These are phyloP conservation scores for Donacobius atricapilla DNA, from an alignment of 2,113 vertebrate genomes.

Conservation along the genomic window DNA sequence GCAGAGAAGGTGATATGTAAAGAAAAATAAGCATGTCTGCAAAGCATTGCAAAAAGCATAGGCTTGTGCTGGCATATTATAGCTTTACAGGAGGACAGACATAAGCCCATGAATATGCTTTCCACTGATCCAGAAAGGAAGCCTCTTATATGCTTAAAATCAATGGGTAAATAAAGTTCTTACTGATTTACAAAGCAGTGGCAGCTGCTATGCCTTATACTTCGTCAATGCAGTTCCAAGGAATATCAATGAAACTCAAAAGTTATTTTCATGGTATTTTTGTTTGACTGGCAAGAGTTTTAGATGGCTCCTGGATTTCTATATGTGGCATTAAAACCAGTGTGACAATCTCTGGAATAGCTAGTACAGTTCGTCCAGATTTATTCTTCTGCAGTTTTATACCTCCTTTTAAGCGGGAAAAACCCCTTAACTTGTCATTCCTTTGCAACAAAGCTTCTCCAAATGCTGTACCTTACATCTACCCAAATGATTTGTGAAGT, in stretches of 20 bases:
- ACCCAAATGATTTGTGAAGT: background rate
- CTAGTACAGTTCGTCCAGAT: background rate
- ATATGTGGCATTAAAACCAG: background rate
- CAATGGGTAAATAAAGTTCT: background rate
- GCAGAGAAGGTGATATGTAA: accelerated
- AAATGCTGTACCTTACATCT: background rate
- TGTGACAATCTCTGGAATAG: background rate
- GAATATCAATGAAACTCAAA: background rate
- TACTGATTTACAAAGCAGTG: background rate
- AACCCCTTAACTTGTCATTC: background rate
- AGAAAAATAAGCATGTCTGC: background rate
- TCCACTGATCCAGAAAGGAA: background rate
- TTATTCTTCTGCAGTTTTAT: background rate
- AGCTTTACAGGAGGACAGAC: background rate
- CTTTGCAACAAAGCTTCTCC: background rate
- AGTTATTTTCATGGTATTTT: background rate
- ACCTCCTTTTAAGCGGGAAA: background rate
- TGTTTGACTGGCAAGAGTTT: background rate
- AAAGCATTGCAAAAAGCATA: no score
- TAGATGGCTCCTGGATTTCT: background rate
- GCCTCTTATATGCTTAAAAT: background rate
- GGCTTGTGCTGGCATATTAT: background rate
- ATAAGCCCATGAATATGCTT: background rate
- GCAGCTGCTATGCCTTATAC: background rate
- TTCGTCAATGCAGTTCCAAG: background rate